These are phyloP conservation scores for Empidonax traillii DNA, from an alignment of 2,113 vertebrate species.

Conservation along the genomic window DNA sequence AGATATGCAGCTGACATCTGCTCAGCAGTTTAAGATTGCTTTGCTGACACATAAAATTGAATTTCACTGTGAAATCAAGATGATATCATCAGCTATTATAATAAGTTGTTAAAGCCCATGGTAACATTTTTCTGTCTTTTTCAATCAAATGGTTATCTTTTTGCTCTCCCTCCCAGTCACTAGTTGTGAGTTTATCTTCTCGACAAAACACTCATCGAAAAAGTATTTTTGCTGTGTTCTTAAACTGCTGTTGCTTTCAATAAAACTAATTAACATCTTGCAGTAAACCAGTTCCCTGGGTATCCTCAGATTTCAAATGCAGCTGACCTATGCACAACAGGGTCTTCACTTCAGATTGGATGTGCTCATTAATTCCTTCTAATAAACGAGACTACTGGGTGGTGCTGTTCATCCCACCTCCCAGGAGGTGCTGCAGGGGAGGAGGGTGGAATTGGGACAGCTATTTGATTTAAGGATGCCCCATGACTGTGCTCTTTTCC, in stretches of 20 bases:
- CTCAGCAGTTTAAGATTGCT: slow-evolving; percentile 35
- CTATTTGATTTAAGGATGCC: neutral
- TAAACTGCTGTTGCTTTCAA: neutral
- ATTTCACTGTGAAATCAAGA: slow-evolving; percentile 49
- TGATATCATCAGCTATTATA: slow-evolving; percentile 33
- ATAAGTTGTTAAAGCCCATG: slow-evolving; percentile 16
- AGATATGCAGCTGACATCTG: slow-evolving; percentile 62
- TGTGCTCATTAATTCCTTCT: neutral
- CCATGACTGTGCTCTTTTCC: neutral
- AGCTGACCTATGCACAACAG: slow-evolving; percentile 41
- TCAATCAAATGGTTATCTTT: slow-evolving; percentile 18
- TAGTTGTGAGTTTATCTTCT: neutral
- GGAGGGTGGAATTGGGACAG: neutral
- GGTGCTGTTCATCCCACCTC: neutral
- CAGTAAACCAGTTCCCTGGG: neutral
- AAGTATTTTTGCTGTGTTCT: neutral
- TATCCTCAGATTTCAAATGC: slow-evolving; percentile 7
- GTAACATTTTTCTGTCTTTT: slow-evolving; percentile 6
- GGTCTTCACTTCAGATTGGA: neutral
- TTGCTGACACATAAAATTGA: slow-evolving; percentile 58
- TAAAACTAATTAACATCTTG: slow-evolving; percentile 33
- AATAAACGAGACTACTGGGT: neutral
- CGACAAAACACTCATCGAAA: neutral
- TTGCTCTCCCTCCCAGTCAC: neutral
- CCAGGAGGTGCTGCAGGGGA: neutral